phyloP scores from a whole-genome alignment of 2,888 invertebrate species.

The Erannis defoliaria region DNA sequence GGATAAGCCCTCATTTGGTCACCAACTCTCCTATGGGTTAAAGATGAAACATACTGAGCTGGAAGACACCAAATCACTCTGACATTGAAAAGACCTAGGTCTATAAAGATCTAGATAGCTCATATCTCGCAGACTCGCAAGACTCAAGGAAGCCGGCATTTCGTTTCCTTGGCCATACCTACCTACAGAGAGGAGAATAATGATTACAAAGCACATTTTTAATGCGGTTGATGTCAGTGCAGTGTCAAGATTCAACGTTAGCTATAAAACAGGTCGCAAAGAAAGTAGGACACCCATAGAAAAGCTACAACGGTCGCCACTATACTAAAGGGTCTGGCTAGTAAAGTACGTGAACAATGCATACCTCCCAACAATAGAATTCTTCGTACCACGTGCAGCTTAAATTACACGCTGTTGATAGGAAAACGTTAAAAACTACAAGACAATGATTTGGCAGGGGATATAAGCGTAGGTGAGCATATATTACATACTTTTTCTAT shows the following conservation, averaged over 20 bases:
- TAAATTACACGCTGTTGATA: background rate
- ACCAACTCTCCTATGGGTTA: no score
- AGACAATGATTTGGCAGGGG: background rate
- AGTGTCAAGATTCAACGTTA: background rate
- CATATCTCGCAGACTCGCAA: no score
- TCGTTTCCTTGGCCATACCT: no score
- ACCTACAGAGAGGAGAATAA: no score
- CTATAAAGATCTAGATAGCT: no score
- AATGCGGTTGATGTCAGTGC: background rate
- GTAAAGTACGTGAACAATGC: conserved; percentile 10
- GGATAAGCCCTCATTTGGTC: no score
- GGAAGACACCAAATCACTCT: no score
- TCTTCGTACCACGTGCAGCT: conserved; percentile 15
- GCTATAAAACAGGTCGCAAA: background rate
- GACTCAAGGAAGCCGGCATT: no score
- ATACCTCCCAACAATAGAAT: conserved; percentile 10
- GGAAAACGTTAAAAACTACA: background rate
- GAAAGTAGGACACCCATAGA: no score
- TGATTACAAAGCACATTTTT: conserved; percentile 4
- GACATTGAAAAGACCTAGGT: no score
- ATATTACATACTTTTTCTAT: background rate
- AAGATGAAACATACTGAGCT: no score
- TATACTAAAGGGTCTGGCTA: background rate
- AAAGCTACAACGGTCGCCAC: conserved; percentile 9
- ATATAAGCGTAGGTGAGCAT: background rate